Conservation (phyloP, 2,113 vertebrate species). For the Laticauda colubrina region DNA sequence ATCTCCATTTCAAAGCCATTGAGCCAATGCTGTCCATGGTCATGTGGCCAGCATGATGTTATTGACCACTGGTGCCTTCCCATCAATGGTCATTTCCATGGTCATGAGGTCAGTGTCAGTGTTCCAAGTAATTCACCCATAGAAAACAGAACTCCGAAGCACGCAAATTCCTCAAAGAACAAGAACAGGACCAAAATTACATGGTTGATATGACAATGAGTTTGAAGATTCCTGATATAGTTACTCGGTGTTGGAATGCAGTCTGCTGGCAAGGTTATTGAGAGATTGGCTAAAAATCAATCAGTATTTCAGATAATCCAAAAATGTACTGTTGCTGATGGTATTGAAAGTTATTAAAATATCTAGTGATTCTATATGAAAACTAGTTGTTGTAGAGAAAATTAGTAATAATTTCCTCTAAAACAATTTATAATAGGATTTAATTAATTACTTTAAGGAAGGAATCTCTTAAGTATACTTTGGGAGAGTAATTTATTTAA, state of each 20-base stretch:
- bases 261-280: neutral
- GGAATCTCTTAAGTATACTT: neutral
- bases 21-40: neutral
- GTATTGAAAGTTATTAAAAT: neutral
- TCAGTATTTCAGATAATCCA: neutral
- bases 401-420: neutral
- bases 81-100: no score
- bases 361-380: neutral
- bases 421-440: neutral
- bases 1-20: neutral
- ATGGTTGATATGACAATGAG: neutral
- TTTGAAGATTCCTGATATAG: neutral
- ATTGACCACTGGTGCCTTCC: neutral
- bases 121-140: no score
- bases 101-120: no score
- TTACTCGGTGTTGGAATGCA: neutral
- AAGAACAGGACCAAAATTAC: neutral
- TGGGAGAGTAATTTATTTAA: neutral
- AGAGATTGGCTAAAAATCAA: neutral
- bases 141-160: no score
- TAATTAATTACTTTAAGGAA: neutral
- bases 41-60: neutral
- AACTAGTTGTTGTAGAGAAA: neutral
- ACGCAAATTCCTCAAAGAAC: no score
- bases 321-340: neutral